Evolutionary conservation across 2,797 vertebrate genomes (phyloP), one percentile per base, ranked within the genome.

Genomic region (Yasuhikotakia modesta): DNA sequence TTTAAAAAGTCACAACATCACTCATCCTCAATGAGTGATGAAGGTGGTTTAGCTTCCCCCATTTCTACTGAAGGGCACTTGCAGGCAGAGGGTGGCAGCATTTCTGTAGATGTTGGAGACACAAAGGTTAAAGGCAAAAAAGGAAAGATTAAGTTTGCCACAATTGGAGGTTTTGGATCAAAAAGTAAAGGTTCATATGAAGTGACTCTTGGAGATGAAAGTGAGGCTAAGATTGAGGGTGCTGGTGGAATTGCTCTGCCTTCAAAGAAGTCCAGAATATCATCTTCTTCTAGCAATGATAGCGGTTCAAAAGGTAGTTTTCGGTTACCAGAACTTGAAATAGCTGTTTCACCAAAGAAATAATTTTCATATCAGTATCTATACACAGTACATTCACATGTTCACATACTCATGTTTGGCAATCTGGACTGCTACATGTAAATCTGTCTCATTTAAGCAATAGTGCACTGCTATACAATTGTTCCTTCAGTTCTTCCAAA

Each of bases 181-280:
- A 98, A 95, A 88, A 94, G 92, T 79, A 97, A 97, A 88, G 96
- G 96, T 39, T 95, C 94, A 60, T 98, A 98, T 79, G 96, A 99
- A 91, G 96, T 99, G 76, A 93, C 96, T 0, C 92, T 94, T n/a
- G 95, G 93, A 19, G 95, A 95, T 3, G 95, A 95, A 0, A 87
- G 81, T 87, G 95, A 95, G 84, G 53, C 71, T 72, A 88, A 82
- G 78, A 87, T 87, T 55, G 90, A 90, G 27, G 93, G 91, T 43
- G 92, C 90, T 61, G 86, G 91, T 48, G 93, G 91, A n/a, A 88
- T 86, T 69, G 87, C 93, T 19, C 19, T 89, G 75, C 86, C 91
- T 19, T 86, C 94, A 1, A 96, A 95, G 80, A 94, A 95, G 81
- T 92, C 95, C 0, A 94, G 95, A 46, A 86, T 95, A 69, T 94